Percentiles rank a stretch among this genome's conserved stretches.
phyloP scores from a whole-genome alignment of 2,797 vertebrate genomes.

The Adrianichthys oophorus region DNA sequence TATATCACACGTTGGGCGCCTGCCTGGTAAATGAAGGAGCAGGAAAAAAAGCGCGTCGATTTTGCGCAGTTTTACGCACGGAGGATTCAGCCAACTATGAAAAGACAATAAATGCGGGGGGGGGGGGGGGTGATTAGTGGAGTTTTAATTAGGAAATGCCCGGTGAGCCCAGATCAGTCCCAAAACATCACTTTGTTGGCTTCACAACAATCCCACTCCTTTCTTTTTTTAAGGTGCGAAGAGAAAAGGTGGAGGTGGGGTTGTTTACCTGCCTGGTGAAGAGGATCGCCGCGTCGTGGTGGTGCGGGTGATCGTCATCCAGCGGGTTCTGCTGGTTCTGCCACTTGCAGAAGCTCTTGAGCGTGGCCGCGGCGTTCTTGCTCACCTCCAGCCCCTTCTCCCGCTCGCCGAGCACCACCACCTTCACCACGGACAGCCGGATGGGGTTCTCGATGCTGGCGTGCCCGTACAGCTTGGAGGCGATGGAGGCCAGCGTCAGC shows the following conservation, averaged over 20 bases:
- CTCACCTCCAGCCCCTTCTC: conserved; percentile 89
- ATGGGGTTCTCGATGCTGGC: conserved; percentile 98
- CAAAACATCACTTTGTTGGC: conserved; percentile 40
- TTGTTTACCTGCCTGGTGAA: conserved; percentile 96
- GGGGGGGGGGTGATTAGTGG: too few species aligned
- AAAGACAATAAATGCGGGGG: neutral
- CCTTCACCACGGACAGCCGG: conserved; percentile 90
- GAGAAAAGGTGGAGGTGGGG: neutral
- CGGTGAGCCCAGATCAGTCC: conserved; percentile 27
- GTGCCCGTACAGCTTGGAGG: conserved; percentile 92
- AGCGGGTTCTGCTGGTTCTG: conserved; percentile 94
- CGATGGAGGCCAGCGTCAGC: conserved; percentile 92
- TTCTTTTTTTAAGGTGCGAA: conserved; percentile 1
- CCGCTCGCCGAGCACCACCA: conserved; percentile 81
- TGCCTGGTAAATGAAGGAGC: conserved; percentile 58
- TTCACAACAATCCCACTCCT: conserved; percentile 5
- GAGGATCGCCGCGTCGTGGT: conserved; percentile 95
- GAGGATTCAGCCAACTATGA: conserved; percentile 16
- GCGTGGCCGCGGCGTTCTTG: conserved; percentile 92
- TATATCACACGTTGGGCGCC: neutral
- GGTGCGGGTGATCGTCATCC: conserved; percentile 89
- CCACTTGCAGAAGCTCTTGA: conserved; percentile 98
- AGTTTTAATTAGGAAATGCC: neutral
- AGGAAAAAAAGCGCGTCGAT: conserved; percentile 52
- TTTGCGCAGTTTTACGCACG: conserved; percentile 24